Conservation (phyloP, 2,113 vertebrate species). For the Protobothrops mucrosquamatus region DNA sequence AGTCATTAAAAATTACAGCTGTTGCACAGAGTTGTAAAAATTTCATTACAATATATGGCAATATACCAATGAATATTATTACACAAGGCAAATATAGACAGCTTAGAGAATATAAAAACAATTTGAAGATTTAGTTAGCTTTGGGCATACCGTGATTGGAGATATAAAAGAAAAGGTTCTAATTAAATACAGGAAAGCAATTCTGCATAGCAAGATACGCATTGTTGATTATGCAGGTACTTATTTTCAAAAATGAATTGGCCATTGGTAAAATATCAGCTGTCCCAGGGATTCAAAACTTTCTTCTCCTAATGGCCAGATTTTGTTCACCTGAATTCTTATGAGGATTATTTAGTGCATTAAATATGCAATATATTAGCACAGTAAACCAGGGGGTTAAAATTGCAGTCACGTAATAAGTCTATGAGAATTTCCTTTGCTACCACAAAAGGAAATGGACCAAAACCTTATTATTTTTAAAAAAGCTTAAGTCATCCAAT, state of each 20-base stretch:
- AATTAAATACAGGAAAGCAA: not conserved
- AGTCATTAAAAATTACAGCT: conserved; percentile 30
- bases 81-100: not conserved
- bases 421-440: not conserved
- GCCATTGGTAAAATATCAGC: not conserved
- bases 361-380: conserved; percentile 19
- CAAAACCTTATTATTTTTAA: not conserved
- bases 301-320: not conserved
- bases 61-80: not conserved
- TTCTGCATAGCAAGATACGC: not conserved
- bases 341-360: conserved; percentile 52
- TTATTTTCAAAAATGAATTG: not conserved
- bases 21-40: not conserved
- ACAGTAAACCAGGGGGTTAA: not conserved
- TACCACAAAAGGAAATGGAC: not conserved
- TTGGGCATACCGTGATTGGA: not conserved
- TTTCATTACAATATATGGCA: not conserved
- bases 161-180: not conserved
- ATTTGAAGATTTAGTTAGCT: conserved; percentile 8
- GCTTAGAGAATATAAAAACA: accelerated
- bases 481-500: not conserved
- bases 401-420: not conserved
- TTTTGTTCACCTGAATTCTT: conserved; percentile 26
- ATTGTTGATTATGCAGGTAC: not conserved
- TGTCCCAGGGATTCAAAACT: not conserved